Evolutionary conservation across 2,113 vertebrate species (phyloP).

Genomic region (Emberiza fucata): DNA sequence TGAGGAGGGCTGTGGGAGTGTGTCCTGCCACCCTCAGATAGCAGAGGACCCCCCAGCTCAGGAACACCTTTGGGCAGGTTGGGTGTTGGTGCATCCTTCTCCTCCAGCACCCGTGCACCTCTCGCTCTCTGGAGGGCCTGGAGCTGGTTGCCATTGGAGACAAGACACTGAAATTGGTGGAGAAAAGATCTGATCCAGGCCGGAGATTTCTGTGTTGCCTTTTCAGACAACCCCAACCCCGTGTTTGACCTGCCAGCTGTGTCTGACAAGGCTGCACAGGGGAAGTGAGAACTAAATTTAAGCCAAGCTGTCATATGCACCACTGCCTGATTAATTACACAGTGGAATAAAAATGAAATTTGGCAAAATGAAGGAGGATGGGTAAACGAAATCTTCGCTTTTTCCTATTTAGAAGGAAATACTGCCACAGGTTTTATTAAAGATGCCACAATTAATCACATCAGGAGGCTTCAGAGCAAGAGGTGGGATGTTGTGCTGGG

Average conservation of each 20-base stretch:
- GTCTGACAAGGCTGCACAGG: not conserved
- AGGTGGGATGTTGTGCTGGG: not conserved
- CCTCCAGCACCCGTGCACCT: not conserved
- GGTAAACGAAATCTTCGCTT: not conserved
- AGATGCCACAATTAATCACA: not conserved
- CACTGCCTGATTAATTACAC: slow-evolving; percentile 25
- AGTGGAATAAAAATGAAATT: not conserved
- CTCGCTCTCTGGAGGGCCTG: not conserved
- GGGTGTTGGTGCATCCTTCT: not conserved
- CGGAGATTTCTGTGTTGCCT: not conserved
- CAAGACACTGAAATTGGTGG: not conserved
- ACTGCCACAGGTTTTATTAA: not conserved
- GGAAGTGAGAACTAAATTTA: slow-evolving; percentile 30
- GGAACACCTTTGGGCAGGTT: not conserved
- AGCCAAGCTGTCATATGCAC: not conserved
- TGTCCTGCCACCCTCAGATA: not conserved
- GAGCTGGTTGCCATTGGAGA: not conserved
- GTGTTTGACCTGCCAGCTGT: not conserved
- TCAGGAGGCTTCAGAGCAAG: not conserved
- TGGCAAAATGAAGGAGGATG: not conserved
- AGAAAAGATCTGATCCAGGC: not conserved
- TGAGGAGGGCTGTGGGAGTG: not conserved
- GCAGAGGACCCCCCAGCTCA: too few relatives aligned
- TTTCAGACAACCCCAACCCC: not conserved
- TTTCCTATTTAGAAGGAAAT: not conserved